Evolutionary conservation across 2,888 invertebrate species (phyloP).

Genomic region (Meta bourneti): DNA sequence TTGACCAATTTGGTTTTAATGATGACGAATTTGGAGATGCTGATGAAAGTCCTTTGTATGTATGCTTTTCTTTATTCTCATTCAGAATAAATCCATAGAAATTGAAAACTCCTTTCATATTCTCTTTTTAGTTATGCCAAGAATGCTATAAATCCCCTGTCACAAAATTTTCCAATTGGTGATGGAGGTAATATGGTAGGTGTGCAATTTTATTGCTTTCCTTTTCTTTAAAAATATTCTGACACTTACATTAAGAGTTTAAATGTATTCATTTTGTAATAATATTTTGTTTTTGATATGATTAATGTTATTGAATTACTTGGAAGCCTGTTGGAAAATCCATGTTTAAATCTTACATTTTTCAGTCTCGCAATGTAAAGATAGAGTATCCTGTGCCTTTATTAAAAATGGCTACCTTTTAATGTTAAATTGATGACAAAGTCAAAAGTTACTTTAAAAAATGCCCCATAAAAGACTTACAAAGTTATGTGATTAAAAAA

Average conservation of each 20-base stretch:
- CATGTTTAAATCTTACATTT: slow-evolving; percentile 1
- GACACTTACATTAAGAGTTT: background rate
- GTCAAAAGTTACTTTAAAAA: too few relatives aligned
- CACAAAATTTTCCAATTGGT: slow-evolving; percentile 38
- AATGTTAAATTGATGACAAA: too few relatives aligned
- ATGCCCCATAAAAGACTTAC: too few relatives aligned
- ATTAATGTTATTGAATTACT: background rate
- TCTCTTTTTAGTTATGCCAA: slow-evolving; percentile 43
- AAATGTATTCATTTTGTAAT: background rate
- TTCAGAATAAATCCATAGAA: background rate
- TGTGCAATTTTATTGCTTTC: background rate
- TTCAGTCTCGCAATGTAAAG: too few relatives aligned
- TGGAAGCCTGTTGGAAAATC: background rate
- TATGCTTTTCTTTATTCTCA: slow-evolving; percentile 52
- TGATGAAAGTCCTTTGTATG: slow-evolving; percentile 82
- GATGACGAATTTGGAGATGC: slow-evolving; percentile 85
- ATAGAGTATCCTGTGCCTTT: too few relatives aligned
- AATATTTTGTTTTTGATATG: background rate
- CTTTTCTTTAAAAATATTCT: too few relatives aligned
- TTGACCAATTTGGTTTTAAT: slow-evolving; percentile 85
- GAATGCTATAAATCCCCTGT: slow-evolving; percentile 53
- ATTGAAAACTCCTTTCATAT: background rate
- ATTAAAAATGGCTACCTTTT: too few relatives aligned
- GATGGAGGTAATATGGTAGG: slow-evolving; percentile 52
- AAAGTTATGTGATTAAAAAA: too few relatives aligned